Conservation (phyloP, 2,888 invertebrate species). For the Endomychus coccineus region DNA sequence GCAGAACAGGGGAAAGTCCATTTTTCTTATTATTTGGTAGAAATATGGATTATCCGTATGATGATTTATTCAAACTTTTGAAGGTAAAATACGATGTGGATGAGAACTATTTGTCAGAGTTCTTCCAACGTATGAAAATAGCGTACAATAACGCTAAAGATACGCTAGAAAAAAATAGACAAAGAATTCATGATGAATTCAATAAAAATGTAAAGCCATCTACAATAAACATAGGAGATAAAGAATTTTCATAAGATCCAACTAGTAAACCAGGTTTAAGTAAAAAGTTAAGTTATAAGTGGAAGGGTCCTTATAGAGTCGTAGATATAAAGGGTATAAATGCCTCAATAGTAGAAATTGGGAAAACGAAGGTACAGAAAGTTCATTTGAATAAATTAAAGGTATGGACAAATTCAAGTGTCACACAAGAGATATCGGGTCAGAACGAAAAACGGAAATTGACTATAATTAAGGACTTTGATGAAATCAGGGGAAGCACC, state of each 20-base stretch:
- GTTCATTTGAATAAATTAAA: conserved; percentile 9
- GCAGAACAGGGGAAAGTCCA: conserved; percentile 23
- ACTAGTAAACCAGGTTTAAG: conserved; percentile 9
- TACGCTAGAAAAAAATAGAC: conserved; percentile 5
- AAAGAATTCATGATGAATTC: conserved; percentile 6
- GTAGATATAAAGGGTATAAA: conserved; percentile 7
- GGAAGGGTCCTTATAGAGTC: conserved; percentile 14
- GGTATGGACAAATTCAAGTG: no score
- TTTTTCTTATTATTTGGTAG: conserved; percentile 23
- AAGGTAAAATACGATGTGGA: conserved; percentile 17
- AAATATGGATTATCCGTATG: conserved; percentile 20
- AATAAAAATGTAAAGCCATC: conserved; percentile 10
- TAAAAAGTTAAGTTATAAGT: conserved; percentile 12
- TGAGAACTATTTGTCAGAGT: conserved; percentile 20
- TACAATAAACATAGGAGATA: conserved; percentile 14
- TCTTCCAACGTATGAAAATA: conserved; percentile 12
- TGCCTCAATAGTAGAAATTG: conserved; percentile 8
- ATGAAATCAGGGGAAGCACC: no score
- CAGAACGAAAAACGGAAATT: no score
- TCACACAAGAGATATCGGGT: no score
- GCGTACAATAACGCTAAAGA: conserved; percentile 10
- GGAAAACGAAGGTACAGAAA: conserved; percentile 4
- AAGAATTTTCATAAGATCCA: conserved; percentile 16
- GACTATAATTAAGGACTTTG: no score
- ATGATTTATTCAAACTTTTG: conserved; percentile 17